Evolutionary conservation across 2,888 invertebrate species (phyloP).

Genomic region (Sinohyriopsis cumingii): DNA sequence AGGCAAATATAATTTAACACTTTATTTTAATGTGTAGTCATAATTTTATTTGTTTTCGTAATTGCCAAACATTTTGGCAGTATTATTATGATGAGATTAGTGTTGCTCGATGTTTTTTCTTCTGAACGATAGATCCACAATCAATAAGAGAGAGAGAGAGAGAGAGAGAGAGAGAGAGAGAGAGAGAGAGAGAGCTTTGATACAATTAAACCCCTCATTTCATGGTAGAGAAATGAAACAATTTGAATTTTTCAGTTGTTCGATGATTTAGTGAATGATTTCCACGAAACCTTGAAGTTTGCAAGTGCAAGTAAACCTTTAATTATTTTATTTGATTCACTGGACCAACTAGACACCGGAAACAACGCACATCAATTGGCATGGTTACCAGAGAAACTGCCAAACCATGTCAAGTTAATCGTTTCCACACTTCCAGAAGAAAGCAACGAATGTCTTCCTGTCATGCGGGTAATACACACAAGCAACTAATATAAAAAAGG

Average conservation of each 20-base stretch:
- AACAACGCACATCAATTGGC: constrained; percentile 49
- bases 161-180: too few species aligned
- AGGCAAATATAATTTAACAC: too few species aligned
- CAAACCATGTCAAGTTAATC: constrained; percentile 49
- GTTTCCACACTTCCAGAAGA: constrained; percentile 60
- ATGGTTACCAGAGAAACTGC: constrained; percentile 53
- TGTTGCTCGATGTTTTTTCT: too few species aligned
- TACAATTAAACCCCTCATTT: too few species aligned
- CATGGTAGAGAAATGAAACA: neutral
- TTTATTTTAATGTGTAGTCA: too few species aligned
- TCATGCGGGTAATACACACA: constrained; percentile 39
- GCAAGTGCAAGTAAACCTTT: constrained; percentile 35
- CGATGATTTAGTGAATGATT: constrained; percentile 40
- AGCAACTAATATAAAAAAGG: constrained; percentile 13
- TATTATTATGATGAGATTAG: too few species aligned
- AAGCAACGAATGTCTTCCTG: constrained; percentile 52
- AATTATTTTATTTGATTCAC: constrained; percentile 57
- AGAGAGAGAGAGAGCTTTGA: too few species aligned
- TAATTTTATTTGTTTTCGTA: too few species aligned
- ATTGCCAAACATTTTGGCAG: too few species aligned
- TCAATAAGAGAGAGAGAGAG: too few species aligned
- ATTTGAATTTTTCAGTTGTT: constrained; percentile 34
- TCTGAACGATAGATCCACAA: too few species aligned
- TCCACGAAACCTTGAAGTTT: constrained; percentile 31
- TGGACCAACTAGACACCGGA: constrained; percentile 58